Conservation (phyloP, 1,140 invertebrate genomes). For the Mamestra configurata region DNA sequence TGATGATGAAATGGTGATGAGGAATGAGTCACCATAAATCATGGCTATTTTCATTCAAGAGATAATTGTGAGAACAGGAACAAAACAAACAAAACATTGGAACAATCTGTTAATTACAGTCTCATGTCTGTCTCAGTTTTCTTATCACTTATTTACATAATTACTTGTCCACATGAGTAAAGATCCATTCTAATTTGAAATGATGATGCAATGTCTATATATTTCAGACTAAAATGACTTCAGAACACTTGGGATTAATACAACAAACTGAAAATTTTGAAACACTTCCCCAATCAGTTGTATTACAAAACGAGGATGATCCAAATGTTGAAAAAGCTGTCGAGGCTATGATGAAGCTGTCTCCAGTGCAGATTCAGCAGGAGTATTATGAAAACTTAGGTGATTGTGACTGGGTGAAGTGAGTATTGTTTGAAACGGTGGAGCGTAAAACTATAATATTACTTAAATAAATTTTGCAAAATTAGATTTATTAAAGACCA, state of each 20-base stretch:
- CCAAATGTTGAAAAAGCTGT: conserved; percentile 15
- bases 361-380: conserved; percentile 80
- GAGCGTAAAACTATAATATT: not conserved
- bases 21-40: not conserved
- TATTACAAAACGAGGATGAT: conserved; percentile 1
- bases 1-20: not conserved
- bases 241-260: not conserved
- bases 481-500: too few species aligned
- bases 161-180: not conserved
- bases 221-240: conserved; percentile 19
- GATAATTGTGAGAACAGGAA: not conserved
- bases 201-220: conserved; percentile 14
- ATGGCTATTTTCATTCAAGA: not conserved
- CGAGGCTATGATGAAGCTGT: conserved; percentile 7
- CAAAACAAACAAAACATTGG: not conserved
- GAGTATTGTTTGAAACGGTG: conserved; percentile 59
- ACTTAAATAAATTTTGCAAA: conserved; percentile 3
- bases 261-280: conserved; percentile 17
- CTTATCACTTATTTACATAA: not conserved
- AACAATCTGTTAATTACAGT: not conserved
- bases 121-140: not conserved
- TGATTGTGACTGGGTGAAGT: conserved; percentile 83
- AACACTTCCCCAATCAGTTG: not conserved
- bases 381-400: conserved; percentile 83
- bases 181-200: not conserved